These are phyloP conservation scores for Agelas oroides DNA, from an alignment of 37 sponge, comb jelly and placozoan species.

Conservation along the genomic window DNA sequence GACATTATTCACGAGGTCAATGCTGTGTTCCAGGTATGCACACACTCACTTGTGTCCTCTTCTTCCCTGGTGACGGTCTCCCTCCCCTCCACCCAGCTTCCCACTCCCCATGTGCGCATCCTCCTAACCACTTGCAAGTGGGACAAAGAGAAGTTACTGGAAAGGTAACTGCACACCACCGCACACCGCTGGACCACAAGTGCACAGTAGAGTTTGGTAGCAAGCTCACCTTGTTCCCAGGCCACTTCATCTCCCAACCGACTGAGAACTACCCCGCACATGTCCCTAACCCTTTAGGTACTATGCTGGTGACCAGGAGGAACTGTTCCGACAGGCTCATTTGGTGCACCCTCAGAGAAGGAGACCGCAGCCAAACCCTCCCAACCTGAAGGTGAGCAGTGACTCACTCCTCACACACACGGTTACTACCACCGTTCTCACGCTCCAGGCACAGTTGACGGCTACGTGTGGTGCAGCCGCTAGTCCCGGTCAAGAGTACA, in stretches of 20 bases:
- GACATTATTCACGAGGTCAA: conserved; percentile 84
- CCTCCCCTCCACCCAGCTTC: conserved; percentile 53
- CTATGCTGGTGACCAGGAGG: conserved; percentile 82
- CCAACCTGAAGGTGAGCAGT: neutral
- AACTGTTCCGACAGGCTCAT: conserved; percentile 85
- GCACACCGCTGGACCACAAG: neutral
- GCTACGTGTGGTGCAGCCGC: conserved; percentile 81
- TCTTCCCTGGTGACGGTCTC: neutral
- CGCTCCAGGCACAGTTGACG: conserved; percentile 48
- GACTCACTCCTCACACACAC: neutral
- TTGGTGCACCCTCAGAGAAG: conserved; percentile 41
- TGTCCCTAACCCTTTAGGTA: conserved; percentile 31
- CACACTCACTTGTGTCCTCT: neutral
- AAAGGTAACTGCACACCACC: conserved; percentile 48
- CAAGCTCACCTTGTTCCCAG: no score
- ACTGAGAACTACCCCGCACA: neutral
- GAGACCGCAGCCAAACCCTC: neutral
- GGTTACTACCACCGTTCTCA: no score
- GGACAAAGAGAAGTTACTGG: conserved; percentile 94
- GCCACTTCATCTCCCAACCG: no score
- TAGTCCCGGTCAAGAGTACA: conserved; percentile 64
- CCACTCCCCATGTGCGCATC: conserved; percentile 75
- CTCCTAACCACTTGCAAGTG: conserved; percentile 87
- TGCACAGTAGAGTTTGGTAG: no score
- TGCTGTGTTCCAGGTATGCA: conserved; percentile 80